These are phyloP conservation scores for Entosphenus tridentatus DNA, from an alignment of 2,113 vertebrate species.

Conservation along the genomic window DNA sequence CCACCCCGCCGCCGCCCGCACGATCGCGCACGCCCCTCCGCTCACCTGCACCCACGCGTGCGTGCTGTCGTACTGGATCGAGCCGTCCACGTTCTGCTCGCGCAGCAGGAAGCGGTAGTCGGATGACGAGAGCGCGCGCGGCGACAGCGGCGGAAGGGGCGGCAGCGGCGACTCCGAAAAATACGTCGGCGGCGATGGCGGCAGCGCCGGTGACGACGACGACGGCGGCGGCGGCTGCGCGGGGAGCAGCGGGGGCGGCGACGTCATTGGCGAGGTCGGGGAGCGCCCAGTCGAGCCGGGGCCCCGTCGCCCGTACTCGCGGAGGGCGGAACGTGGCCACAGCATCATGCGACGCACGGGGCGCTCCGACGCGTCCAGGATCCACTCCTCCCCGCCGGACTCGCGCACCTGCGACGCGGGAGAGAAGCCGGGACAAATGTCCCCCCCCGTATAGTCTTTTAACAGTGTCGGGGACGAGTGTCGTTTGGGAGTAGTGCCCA, in stretches of 20 bases:
- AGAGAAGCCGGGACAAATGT: neutral
- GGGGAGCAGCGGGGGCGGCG: too few species aligned
- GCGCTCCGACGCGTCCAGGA: slow-evolving; percentile 82
- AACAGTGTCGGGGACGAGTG: neutral
- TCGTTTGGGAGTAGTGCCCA: too few species aligned
- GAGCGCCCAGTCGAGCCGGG: slow-evolving; percentile 43
- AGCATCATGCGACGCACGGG: slow-evolving; percentile 96
- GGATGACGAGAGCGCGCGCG: neutral
- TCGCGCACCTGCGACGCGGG: slow-evolving; percentile 29
- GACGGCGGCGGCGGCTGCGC: too few species aligned
- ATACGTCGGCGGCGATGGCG: too few species aligned
- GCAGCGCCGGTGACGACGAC: too few species aligned
- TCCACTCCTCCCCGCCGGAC: slow-evolving; percentile 96
- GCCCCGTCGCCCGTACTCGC: slow-evolving; percentile 22
- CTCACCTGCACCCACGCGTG: slow-evolving; percentile 79
- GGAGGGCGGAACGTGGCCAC: slow-evolving; percentile 71
- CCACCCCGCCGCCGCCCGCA: too few species aligned
- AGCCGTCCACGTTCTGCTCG: slow-evolving; percentile 85
- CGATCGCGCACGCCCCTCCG: too few species aligned
- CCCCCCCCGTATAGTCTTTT: neutral
- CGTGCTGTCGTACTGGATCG: slow-evolving; percentile 79
- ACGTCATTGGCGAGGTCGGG: too few species aligned
- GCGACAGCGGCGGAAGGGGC: too few species aligned
- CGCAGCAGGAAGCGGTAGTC: slow-evolving; percentile 84
- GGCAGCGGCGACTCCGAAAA: too few species aligned